phyloP scores from a whole-genome alignment of 2,797 vertebrate genomes.

The Acropternis orthonyx region DNA sequence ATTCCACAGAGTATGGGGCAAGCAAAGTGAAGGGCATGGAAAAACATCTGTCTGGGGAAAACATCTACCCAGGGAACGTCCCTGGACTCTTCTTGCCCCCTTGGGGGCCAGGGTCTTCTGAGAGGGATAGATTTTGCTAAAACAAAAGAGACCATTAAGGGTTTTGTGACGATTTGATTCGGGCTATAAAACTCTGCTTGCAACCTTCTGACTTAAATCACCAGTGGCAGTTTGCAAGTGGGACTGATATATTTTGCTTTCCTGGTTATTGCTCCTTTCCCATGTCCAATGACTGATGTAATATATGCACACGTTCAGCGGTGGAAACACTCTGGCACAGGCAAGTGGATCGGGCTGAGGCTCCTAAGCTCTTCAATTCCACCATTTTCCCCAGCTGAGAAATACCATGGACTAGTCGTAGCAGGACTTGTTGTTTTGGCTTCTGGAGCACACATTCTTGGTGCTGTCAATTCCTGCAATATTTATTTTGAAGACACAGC shows the following conservation, averaged over 20 bases:
- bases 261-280: background rate
- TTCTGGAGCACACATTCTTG: background rate
- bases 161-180: background rate
- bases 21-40: background rate
- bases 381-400: background rate
- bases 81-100: background rate
- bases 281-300: background rate
- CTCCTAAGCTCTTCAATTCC: background rate
- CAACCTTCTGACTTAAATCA: background rate
- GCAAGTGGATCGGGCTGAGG: background rate
- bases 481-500: background rate
- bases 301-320: background rate
- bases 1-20: background rate
- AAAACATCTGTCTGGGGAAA: background rate
- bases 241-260: background rate
- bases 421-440: background rate
- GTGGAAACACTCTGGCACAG: background rate
- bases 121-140: background rate
- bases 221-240: background rate
- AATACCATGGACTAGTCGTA: background rate
- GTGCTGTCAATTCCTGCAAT: background rate
- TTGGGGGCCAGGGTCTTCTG: fast-evolving
- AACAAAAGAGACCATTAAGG: background rate
- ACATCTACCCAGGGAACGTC: background rate
- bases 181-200: background rate